Evolutionary conservation across 2,113 vertebrate species (phyloP), one percentile per base, ranked within the genome.

Genomic region (Gadus macrocephalus): DNA sequence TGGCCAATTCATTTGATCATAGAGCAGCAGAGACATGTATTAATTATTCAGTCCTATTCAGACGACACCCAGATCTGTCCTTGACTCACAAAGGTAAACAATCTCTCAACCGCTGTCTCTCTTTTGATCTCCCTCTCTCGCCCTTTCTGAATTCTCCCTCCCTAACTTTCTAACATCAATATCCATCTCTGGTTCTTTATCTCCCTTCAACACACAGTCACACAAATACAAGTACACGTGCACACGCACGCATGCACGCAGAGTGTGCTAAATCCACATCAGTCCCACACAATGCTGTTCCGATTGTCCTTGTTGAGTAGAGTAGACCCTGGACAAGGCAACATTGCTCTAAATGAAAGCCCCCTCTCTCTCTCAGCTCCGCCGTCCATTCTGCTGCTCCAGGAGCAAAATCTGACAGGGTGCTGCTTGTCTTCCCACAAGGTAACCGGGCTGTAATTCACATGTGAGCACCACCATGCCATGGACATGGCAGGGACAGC

Each of bases 11-110:
- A 90, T 90, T 86, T 81, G 66, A 84, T 79, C 67, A 71, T 15
- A 71, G 25, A 80, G 75, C 8, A 58, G 16, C 66, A 86, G 87
- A 82, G 74, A 75, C 73, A 62, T 81, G 78, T 83, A 89, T 92
- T 86, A 90, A 91, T 90, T 89, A 90, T 92, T 91, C 72, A 79
- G 62, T 53, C 78, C 90, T 89, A 90, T 92, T 91, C 72, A 79
- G 62, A 61, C 77, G 74, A 78, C 69, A 79, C 68, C 70, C 82
- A 72, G 62, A 69, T 78, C 71, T 73, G 83, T 80, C 82, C 74
- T 88, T 79, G 81, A 77, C 77, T 78, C 79, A 60, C 76, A 85
- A 77, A 86, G 81, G 81, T 86, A 90, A 87, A 89, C 67, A 86
- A 56, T 31, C 62, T n/a, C 15, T 62, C 61, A 28, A 12, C 22